Conservation (phyloP, 2,113 vertebrate species). For the Tragelaphus scriptus region DNA sequence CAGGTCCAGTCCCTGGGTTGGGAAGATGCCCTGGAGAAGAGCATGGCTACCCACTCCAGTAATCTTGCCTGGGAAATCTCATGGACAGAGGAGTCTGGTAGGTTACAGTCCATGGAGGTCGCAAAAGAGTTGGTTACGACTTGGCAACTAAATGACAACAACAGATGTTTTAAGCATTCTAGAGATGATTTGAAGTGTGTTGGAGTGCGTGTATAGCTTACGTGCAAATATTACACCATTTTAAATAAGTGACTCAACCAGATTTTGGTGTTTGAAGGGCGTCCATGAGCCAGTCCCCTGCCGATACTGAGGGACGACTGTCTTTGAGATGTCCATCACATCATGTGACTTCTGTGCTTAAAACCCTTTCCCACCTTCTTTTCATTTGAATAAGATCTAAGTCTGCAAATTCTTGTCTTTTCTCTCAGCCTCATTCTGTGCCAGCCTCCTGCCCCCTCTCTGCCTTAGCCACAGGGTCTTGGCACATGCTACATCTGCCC, state of each 20-base stretch:
- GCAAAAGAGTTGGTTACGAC: not conserved
- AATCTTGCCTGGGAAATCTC: not conserved
- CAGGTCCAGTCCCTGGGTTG: not conserved
- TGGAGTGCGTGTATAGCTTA: not conserved
- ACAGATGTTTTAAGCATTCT: not conserved
- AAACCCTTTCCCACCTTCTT: not conserved
- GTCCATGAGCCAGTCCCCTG: not conserved
- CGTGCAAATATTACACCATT: not conserved
- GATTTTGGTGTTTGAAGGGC: not conserved
- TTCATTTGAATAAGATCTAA: not conserved
- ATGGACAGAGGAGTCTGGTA: not conserved
- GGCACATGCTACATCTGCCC: not conserved
- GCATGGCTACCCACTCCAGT: not conserved
- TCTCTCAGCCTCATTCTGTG: not conserved
- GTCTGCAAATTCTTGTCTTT: not conserved
- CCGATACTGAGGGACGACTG: accelerated
- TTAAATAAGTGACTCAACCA: not conserved
- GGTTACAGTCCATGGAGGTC: not conserved
- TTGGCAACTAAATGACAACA: not conserved
- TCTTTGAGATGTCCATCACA: not conserved
- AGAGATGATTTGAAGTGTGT: not conserved
- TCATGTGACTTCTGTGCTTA: not conserved
- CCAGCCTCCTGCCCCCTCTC: not conserved
- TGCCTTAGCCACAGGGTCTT: not conserved
- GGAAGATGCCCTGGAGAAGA: not conserved